Evolutionary conservation across 2,113 vertebrate species (phyloP), one percentile per base, ranked within the genome.

Genomic region (Hepsetus odoe): DNA sequence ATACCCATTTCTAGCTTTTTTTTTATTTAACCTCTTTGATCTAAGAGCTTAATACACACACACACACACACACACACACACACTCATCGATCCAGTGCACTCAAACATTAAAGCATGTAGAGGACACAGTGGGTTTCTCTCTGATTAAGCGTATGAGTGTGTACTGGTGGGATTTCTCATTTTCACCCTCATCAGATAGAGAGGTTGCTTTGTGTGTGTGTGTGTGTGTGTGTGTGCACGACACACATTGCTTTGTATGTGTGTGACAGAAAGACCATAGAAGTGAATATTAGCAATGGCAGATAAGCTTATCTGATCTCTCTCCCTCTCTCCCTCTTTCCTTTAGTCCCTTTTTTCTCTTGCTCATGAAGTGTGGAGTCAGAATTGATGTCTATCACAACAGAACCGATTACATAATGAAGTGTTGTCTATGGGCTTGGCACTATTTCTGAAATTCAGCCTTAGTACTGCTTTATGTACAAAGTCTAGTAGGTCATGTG

Each of bases 121-220:
- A 59, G 33, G 71, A 73, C 56, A 40, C 53, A 20, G 16, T 59
- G 26, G 24, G 38, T 72, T 40, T 44, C 56, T 73, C 71, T 42
- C 53, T 44, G 55, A 73, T 73, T 72, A 72, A 56, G 69, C n/a
- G 33, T 72, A 13, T 26, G 53, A 56, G 22, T 42, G 53, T 72
- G 70, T 26, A 42, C 26, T 72, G 35, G 70, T 51, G 22, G 38
- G 72, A 74, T 30, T 62, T 59, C 55, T 72, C 35, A 44, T 65
- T 65, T 65, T 61, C 38, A 62, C 32, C 24, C 24, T 33, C 59
- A 32, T 65, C 61, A 11, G 32, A 38, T 74, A 64, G 30, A 51
- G 10, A 35, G n/a, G 12, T 26, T 51, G 44, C 18, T 16, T n/a
- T 12, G 26, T n/a, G 32, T 38, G 32, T 24, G 22, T 64, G 61